phyloP scores from a whole-genome alignment of 2,888 invertebrate genomes.

The Molanna angustata region DNA sequence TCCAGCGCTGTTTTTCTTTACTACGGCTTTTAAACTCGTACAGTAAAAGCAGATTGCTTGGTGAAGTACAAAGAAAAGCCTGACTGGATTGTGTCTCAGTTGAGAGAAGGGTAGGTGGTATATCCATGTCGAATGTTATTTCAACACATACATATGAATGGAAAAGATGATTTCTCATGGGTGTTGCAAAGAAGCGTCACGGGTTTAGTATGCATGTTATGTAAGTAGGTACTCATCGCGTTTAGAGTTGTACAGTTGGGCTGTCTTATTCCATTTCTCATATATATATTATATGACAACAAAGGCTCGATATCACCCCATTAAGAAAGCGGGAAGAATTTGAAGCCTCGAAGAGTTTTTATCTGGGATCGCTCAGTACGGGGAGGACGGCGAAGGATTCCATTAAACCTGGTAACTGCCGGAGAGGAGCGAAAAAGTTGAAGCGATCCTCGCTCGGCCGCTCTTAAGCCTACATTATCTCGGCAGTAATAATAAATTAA shows the following conservation, averaged over 20 bases:
- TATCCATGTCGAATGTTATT: slow-evolving; percentile 32
- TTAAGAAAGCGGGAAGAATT: slow-evolving; percentile 1
- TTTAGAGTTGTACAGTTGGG: no score
- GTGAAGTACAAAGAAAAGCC: slow-evolving; percentile 6
- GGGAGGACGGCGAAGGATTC: slow-evolving; percentile 23
- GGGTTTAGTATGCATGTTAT: neutral
- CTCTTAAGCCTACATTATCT: slow-evolving; percentile 32
- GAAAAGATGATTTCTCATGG: slow-evolving; percentile 33
- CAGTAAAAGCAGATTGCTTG: slow-evolving; percentile 26
- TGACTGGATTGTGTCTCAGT: slow-evolving; percentile 22
- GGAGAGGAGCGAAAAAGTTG: slow-evolving; percentile 20
- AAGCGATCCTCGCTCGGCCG: slow-evolving; percentile 18
- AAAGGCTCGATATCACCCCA: slow-evolving; percentile 20
- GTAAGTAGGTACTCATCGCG: neutral
- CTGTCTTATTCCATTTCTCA: slow-evolving; percentile 9
- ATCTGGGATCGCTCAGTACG: slow-evolving; percentile 26
- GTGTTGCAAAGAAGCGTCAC: slow-evolving; percentile 32
- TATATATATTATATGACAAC: slow-evolving; percentile 22
- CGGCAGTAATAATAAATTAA: slow-evolving; percentile 33
- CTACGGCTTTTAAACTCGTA: slow-evolving; percentile 26
- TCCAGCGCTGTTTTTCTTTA: slow-evolving; percentile 13
- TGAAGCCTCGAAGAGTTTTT: slow-evolving; percentile 17
- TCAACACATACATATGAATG: slow-evolving; percentile 33
- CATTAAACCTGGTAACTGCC: slow-evolving; percentile 23
- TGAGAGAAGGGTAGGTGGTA: slow-evolving; percentile 19